These are phyloP conservation scores for Drosophila suboccidentalis DNA, from an alignment of 2,888 invertebrate genomes.

Conservation along the genomic window DNA sequence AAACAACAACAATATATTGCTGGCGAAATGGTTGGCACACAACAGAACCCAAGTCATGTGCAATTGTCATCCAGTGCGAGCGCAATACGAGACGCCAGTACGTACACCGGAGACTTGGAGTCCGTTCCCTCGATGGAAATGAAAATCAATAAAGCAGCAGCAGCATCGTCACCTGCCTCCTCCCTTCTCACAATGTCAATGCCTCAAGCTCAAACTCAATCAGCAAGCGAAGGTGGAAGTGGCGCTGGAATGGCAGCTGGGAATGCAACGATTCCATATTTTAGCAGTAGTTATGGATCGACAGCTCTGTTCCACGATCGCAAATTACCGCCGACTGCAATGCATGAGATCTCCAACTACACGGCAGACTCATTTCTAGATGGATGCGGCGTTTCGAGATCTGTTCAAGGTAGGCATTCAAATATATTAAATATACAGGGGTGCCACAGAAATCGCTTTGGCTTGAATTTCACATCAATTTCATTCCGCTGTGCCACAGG, in stretches of 20 bases:
- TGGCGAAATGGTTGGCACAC: conserved; percentile 73
- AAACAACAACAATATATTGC: not conserved
- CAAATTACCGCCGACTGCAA: conserved; percentile 20
- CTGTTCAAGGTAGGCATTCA: conserved; percentile 50
- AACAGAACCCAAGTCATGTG: conserved; percentile 44
- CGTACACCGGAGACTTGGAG: conserved; percentile 42
- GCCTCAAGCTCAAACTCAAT: conserved; percentile 8
- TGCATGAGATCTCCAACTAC: conserved; percentile 20
- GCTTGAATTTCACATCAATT: too few species aligned
- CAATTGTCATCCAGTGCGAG: conserved; percentile 32
- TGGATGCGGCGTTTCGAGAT: conserved; percentile 36
- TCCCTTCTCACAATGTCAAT: conserved; percentile 5
- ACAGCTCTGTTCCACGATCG: conserved; percentile 36
- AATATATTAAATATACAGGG: too few species aligned
- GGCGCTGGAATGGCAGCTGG: not conserved
- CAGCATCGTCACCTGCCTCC: conserved; percentile 22
- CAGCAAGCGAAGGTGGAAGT: conserved; percentile 3
- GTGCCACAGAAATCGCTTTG: too few species aligned
- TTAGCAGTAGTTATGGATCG: conserved; percentile 47
- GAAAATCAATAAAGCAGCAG: conserved; percentile 27
- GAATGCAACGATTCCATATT: conserved; percentile 40
- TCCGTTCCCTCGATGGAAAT: conserved; percentile 14
- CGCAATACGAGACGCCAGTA: conserved; percentile 34
- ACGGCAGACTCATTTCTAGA: conserved; percentile 37
- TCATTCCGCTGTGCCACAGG: too few species aligned